Evolutionary conservation across 2,797 vertebrate genomes (phyloP), one percentile per base, ranked within the genome.

Genomic region (Limosa lapponica): DNA sequence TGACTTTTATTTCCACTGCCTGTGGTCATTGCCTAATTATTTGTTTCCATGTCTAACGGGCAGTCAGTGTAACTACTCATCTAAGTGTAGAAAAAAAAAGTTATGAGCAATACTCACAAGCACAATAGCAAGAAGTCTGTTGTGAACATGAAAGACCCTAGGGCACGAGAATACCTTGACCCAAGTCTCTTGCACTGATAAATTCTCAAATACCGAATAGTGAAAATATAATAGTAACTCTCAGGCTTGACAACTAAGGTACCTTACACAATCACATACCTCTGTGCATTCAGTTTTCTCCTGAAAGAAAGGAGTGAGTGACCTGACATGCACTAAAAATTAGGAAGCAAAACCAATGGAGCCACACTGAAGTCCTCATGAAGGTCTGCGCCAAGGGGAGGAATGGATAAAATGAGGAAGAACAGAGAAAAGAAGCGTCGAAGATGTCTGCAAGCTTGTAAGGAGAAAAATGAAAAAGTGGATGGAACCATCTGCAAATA

Each of bases 401-500:
- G n/a, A 74, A 66, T 69, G 61, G 65, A 78, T 77, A 69, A 69
- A 87, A 70, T 69, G 66, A 87, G 25, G 32, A 89, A 67, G 36
- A 94, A 64, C 5, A 6, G 83, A 82, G 55, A 43, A 82, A 82
- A 82, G 65, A 73, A 46, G 8, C 12, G 39, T 58, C n/a, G 51
- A 67, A 74, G 72, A 34, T 6, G 4, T 74, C 52, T 87, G 12
- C 57, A 81, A 30, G 24, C 16, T 65, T 9, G 0, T 19, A 32
- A 82, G 57, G 37, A 82, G 52, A 71, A 90, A 66, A 89, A 39
- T 46, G 49, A 69, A 52, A 52, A 72, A 49, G 14, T 66, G n/a
- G 39, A 71, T 86, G 51, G 58, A 94, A 37, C 23, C 25, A 28
- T 80, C 67, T 89, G 61, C 52, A 92, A 77, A 49, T 74, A 57